A percentile compares a stretch with the other conserved stretches of the same genome.
phyloP scores from a whole-genome alignment of 2,113 vertebrate genomes.

The Phyllopteryx taeniolatus region DNA sequence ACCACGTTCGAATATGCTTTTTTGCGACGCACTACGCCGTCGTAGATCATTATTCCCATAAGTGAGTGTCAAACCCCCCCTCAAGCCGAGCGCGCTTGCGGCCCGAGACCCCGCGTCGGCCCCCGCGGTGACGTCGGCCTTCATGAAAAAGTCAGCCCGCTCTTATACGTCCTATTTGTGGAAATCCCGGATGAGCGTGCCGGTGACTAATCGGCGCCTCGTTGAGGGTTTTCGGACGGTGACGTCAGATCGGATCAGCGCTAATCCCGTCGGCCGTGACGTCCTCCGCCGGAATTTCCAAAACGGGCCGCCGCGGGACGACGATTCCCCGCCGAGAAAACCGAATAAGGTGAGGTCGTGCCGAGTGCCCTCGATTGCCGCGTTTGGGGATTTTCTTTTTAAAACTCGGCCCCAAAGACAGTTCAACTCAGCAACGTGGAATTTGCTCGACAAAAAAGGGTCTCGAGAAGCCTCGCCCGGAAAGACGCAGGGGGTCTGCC shows the following conservation, averaged over 20 bases:
- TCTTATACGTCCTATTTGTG: conserved; percentile 56
- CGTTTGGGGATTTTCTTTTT: no score
- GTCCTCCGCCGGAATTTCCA: conserved; percentile 50
- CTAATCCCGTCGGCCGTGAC: conserved; percentile 45
- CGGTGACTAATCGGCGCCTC: conserved; percentile 55
- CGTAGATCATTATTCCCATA: no score
- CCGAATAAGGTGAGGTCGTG: conserved; percentile 4
- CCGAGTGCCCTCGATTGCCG: background rate
- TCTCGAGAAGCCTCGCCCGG: background rate
- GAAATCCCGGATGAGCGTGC: conserved; percentile 47
- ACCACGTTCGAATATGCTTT: no score
- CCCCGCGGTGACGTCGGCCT: conserved; percentile 7
- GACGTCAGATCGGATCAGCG: conserved; percentile 51
- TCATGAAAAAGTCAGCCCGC: conserved; percentile 47
- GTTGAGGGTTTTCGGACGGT: conserved; percentile 35
- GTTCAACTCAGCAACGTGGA: background rate
- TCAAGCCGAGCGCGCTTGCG: background rate
- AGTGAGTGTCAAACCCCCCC: background rate
- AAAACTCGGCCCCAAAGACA: background rate
- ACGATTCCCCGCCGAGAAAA: conserved; percentile 48
- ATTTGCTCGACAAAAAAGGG: background rate
- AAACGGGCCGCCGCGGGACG: conserved; percentile 23
- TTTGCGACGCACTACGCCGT: no score
- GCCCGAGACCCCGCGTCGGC: background rate
- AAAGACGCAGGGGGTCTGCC: background rate